Evolutionary conservation across 2,888 invertebrate species (phyloP).

Genomic region (Archips xylosteana): DNA sequence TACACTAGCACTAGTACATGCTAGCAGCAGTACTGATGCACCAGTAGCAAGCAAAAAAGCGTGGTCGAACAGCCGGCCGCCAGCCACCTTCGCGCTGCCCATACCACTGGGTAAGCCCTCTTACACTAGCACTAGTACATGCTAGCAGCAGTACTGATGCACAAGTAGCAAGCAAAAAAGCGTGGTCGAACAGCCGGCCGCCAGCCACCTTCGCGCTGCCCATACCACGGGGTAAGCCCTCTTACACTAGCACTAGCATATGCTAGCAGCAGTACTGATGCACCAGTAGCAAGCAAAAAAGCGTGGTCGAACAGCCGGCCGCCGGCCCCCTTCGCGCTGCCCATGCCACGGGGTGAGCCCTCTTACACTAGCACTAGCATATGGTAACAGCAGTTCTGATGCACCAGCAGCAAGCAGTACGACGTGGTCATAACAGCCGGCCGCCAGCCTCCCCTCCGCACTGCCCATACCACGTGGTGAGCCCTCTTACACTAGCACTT

Average conservation of each 20-base stretch:
- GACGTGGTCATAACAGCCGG: too few species aligned
- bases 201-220: slow-evolving; percentile 78
- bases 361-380: too few species aligned
- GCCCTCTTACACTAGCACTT: slow-evolving; percentile 16
- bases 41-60: slow-evolving; percentile 92
- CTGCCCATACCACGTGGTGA: slow-evolving; percentile 72
- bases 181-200: slow-evolving; percentile 88
- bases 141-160: slow-evolving; percentile 93
- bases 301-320: slow-evolving; percentile 89
- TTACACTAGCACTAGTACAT: too few species aligned
- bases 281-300: slow-evolving; percentile 93
- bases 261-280: slow-evolving; percentile 93
- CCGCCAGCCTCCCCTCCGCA: too few species aligned
- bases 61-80: slow-evolving; percentile 89
- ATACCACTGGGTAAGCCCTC: slow-evolving; percentile 50
- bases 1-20: too few species aligned
- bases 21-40: slow-evolving; percentile 94
- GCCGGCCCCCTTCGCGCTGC: slow-evolving; percentile 78
- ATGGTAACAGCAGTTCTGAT: too few species aligned
- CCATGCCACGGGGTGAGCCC: slow-evolving; percentile 54
- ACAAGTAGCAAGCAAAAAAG: slow-evolving; percentile 87
- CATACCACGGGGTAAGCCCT: slow-evolving; percentile 49
- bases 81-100: slow-evolving; percentile 74
- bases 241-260: too few species aligned
- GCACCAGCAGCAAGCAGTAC: too few species aligned